Base-by-base conservation (phyloP, 2,888 invertebrate genomes). In the Liopterus haemorrhoidalis region DNA sequence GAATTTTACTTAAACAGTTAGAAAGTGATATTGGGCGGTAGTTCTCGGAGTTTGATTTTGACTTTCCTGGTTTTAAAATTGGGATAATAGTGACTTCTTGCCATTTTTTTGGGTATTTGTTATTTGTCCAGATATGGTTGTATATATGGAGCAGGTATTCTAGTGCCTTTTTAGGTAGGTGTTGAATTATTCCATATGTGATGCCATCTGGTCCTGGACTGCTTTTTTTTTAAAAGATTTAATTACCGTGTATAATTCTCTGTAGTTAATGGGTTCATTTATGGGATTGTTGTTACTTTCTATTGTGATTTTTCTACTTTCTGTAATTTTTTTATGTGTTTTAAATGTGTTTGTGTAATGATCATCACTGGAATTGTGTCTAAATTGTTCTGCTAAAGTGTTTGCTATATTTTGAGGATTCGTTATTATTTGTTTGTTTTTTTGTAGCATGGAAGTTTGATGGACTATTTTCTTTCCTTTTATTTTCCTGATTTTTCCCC, bases 91-190 rank as follows among this genome's bases (percentile, higher is more conserved):
- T 27, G 16, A n/a, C 15, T 27, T 18, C 15, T 25, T 2, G 24
- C 38, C 37, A 38, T 18, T 28, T 22, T 27, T 5, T 38, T 2
- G 27, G 38, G 27, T 25, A 38, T 15, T 5, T n/a, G 3, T 38
- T 6, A 8, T n/a, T 38, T 5, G 3, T 2, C 38, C 38, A 27
- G 24, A 38, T 38, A 8, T 27, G 14, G n/a, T 27, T 38, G 27
- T 38, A 38, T 8, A 38, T 25, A 11, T 25, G 4, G 3, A 38
- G 27, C n/a, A 38, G n/a, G 27, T 18, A 8, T 12, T 38, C 11
- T 3, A 27, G 5, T 5, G 38, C 16, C 15, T 25, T 11, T 4
- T 19, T n/a, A 5, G 38, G 27, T 4, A 38, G 27, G 11, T 27
- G 27, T 38, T 36, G 4, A 14, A 33, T 33, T n/a, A 33, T 18